Percentiles rank a stretch among this genome's conserved stretches.
Evolutionary conservation across 1,140 invertebrate genomes (phyloP).

Genomic region (Microplitis demolitor): DNA sequence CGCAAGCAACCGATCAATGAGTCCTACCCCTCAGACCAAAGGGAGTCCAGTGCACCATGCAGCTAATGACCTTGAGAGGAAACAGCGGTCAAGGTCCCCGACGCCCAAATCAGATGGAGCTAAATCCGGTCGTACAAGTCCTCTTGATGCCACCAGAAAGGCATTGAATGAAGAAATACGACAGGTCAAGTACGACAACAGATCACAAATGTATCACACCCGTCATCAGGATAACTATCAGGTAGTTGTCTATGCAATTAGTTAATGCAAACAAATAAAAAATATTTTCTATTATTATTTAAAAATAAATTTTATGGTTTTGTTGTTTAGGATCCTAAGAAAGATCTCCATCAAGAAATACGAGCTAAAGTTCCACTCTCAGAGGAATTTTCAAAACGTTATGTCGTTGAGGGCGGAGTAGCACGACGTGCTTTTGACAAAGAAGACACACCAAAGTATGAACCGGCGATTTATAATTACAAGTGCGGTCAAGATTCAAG

Average conservation of each 20-base stretch:
- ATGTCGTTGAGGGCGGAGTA: constrained; percentile 54
- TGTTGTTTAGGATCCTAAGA: constrained; percentile 46
- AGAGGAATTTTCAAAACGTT: constrained; percentile 54
- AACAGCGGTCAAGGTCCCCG: constrained; percentile 53
- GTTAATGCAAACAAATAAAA: neutral
- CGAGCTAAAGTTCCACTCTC: constrained; percentile 45
- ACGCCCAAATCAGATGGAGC: constrained; percentile 53
- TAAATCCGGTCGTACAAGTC: constrained; percentile 38
- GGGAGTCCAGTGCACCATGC: constrained; percentile 39
- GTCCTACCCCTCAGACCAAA: constrained; percentile 54
- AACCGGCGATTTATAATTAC: constrained; percentile 55
- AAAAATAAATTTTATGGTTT: neutral
- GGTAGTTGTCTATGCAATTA: constrained; percentile 20
- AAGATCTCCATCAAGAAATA: constrained; percentile 47
- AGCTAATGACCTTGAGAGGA: constrained; percentile 36
- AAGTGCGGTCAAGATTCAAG: constrained; percentile 56
- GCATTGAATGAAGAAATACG: constrained; percentile 41
- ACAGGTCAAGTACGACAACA: constrained; percentile 40
- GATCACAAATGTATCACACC: constrained; percentile 41
- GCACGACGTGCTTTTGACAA: constrained; percentile 45
- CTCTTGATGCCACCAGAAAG: constrained; percentile 36
- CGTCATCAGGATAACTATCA: constrained; percentile 39
- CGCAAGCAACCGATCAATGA: constrained; percentile 59
- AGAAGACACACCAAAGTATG: constrained; percentile 55
- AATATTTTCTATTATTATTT: neutral